A percentile compares a stretch with the other conserved stretches of the same genome.
These are phyloP conservation scores for Ophion costatus DNA, from an alignment of 2,888 invertebrate genomes.

Conservation along the genomic window DNA sequence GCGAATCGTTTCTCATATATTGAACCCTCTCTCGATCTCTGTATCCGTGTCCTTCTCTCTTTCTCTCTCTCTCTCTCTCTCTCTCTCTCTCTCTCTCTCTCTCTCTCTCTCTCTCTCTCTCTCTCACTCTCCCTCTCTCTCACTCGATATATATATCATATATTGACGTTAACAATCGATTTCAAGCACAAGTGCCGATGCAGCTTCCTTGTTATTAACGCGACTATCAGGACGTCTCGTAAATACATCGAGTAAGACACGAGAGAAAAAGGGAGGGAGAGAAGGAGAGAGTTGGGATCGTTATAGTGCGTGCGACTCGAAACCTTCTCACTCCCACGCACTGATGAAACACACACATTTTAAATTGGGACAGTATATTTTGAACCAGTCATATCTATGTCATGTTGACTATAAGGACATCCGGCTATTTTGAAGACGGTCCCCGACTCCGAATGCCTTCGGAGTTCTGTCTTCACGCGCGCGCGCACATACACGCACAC, in stretches of 20 bases:
- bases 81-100: constrained; percentile 6
- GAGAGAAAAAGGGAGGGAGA: constrained; percentile 14
- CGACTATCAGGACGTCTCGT: constrained; percentile 61
- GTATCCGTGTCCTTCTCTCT: neutral
- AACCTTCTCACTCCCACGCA: constrained; percentile 37
- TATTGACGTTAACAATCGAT: constrained; percentile 58
- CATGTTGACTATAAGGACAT: neutral
- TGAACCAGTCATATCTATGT: neutral
- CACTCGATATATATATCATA: constrained; percentile 12
- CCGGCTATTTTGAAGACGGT: neutral
- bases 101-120: constrained; percentile 20
- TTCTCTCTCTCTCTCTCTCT: constrained; percentile 19
- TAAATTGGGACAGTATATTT: neutral
- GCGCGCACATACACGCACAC: constrained; percentile 7
- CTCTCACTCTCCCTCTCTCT: constrained; percentile 7
- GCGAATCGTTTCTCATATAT: constrained; percentile 53
- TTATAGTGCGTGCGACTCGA: constrained; percentile 42
- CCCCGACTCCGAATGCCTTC: neutral
- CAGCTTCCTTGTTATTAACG: constrained; percentile 62
- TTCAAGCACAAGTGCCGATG: constrained; percentile 49
- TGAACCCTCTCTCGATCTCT: neutral
- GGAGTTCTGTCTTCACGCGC: neutral
- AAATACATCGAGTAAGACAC: constrained; percentile 60
- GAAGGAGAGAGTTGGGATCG: constrained; percentile 10
- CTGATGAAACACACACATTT: neutral